These are phyloP conservation scores for Drosophila micromelanica DNA, from an alignment of 1,140 invertebrate genomes.

Conservation along the genomic window DNA sequence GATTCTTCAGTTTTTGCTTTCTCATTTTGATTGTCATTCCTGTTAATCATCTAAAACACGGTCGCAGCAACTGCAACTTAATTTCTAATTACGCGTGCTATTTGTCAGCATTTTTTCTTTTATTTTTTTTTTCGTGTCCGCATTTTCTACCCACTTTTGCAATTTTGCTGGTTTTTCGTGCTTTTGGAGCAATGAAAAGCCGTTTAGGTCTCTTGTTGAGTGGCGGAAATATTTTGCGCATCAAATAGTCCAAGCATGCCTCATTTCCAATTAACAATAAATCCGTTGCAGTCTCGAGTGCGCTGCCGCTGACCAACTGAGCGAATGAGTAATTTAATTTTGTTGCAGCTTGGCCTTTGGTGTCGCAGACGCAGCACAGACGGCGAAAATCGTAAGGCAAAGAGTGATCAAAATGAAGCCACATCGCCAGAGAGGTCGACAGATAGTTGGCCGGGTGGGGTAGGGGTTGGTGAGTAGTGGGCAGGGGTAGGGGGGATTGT, in stretches of 20 bases:
- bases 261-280: slow-evolving; percentile 82
- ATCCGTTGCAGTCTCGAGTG: slow-evolving; percentile 66
- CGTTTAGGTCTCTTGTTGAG: slow-evolving; percentile 51
- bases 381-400: slow-evolving; percentile 9
- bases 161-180: slow-evolving; percentile 6
- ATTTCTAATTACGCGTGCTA: slow-evolving; percentile 80
- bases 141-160: background rate
- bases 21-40: slow-evolving; percentile 25
- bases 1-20: slow-evolving; percentile 1
- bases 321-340: slow-evolving; percentile 82
- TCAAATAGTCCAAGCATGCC: slow-evolving; percentile 78
- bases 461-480: no score
- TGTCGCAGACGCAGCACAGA: slow-evolving; percentile 50
- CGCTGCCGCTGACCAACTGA: slow-evolving; percentile 62
- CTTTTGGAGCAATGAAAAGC: slow-evolving; percentile 21
- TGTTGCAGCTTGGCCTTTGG: slow-evolving; percentile 75
- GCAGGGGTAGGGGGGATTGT: slow-evolving; percentile 13
- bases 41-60: slow-evolving; percentile 42
- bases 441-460: no score
- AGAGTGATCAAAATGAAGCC: slow-evolving; percentile 12
- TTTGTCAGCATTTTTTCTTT: slow-evolving; percentile 77
- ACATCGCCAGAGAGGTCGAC: slow-evolving; percentile 20
- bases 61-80: slow-evolving; percentile 63
- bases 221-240: slow-evolving; percentile 75
- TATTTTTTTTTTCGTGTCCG: slow-evolving; percentile 47